Conservation (phyloP, 2,888 invertebrate species). For the Dorcus parallelipipedus region DNA sequence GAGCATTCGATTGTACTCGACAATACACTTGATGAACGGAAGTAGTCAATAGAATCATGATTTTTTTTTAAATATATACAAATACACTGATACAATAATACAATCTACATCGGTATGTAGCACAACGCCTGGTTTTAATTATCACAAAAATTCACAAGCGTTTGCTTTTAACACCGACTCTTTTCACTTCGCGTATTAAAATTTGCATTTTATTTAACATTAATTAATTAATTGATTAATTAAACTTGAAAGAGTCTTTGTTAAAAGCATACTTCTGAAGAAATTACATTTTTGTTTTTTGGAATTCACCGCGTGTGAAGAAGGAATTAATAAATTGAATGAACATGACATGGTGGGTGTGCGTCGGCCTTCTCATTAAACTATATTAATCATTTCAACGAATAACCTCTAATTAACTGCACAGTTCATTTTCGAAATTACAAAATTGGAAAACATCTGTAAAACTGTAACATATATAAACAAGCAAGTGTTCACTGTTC, state of each 20-base stretch:
- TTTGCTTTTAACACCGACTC: neutral
- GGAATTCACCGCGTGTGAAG: neutral
- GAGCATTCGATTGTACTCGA: no score
- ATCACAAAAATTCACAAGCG: neutral
- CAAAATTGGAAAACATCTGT: conserved; percentile 40
- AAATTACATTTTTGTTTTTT: neutral
- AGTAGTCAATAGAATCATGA: no score
- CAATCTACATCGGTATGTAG: no score
- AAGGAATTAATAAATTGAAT: conserved; percentile 4
- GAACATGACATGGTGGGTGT: conserved; percentile 31
- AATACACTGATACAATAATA: no score
- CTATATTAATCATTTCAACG: conserved; percentile 41
- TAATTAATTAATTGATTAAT: neutral
- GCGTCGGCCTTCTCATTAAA: conserved; percentile 36
- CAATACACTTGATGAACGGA: no score
- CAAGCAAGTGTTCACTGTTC: conserved; percentile 38
- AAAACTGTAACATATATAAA: conserved; percentile 40
- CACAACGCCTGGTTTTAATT: neutral
- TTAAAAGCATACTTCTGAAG: neutral
- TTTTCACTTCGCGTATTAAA: neutral
- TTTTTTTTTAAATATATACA: no score
- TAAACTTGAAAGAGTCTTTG: neutral
- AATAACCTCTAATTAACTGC: conserved; percentile 37
- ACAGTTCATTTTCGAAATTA: conserved; percentile 33
- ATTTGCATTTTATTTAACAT: neutral